Conservation (phyloP, 2,888 invertebrate genomes). For the Rhabditoides inermis region DNA sequence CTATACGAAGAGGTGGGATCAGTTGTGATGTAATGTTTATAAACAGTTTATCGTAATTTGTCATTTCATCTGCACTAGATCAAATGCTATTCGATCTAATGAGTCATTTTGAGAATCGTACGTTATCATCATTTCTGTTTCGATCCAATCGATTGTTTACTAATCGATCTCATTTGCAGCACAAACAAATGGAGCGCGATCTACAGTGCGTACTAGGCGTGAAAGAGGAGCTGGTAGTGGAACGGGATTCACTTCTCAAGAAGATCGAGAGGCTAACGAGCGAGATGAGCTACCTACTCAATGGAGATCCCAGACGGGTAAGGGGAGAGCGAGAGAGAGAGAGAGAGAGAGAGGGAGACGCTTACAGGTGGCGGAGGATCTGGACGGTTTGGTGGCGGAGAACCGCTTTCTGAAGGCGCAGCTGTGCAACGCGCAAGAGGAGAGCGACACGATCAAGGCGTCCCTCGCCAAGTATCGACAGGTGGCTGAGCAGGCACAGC, state of each 20-base stretch:
- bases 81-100: no score
- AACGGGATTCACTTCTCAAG: slow-evolving; percentile 22
- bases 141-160: no score
- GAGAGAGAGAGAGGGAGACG: background rate
- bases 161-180: no score
- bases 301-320: slow-evolving; percentile 31
- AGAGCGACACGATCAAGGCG: slow-evolving; percentile 53
- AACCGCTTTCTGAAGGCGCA: slow-evolving; percentile 62
- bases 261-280: slow-evolving; percentile 24
- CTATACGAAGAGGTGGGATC: no score
- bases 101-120: no score
- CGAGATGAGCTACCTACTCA: slow-evolving; percentile 29
- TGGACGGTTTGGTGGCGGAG: slow-evolving; percentile 34
- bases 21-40: no score
- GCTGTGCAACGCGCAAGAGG: slow-evolving; percentile 59
- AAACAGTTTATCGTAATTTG: no score
- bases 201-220: slow-evolving; percentile 25
- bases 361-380: slow-evolving; percentile 30
- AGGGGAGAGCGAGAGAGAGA: no score
- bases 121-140: no score
- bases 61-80: no score
- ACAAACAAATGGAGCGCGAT: slow-evolving; percentile 28
- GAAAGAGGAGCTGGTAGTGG: slow-evolving; percentile 30
- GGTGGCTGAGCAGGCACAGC: slow-evolving; percentile 19
- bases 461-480: slow-evolving; percentile 30